Evolutionary conservation across 2,113 vertebrate species (phyloP).

Genomic region (Petroica traversi): DNA sequence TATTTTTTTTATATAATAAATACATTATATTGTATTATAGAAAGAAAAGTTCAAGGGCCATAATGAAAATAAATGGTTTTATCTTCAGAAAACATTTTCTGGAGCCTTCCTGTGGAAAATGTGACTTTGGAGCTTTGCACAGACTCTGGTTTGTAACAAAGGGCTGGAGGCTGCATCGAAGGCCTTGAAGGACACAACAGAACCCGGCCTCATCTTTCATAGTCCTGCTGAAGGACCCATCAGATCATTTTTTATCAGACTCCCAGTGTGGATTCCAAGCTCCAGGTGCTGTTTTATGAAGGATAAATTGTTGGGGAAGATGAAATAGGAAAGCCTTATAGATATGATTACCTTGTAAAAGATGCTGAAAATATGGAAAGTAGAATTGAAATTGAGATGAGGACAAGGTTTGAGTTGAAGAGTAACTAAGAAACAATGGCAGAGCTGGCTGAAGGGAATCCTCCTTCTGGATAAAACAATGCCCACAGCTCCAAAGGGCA

Average conservation of each 20-base stretch:
- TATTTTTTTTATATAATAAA: neutral
- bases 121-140: neutral
- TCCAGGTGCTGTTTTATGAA: neutral
- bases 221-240: neutral
- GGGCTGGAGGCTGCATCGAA: rapidly evolving
- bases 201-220: neutral
- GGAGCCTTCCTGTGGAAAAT: slow-evolving; percentile 9
- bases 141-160: neutral
- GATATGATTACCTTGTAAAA: too few species aligned
- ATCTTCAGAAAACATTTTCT: slow-evolving; percentile 19
- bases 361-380: too few species aligned
- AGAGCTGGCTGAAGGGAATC: too few species aligned
- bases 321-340: too few species aligned
- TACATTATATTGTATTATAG: neutral
- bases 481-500: too few species aligned
- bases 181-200: neutral
- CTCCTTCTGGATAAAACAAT: too few species aligned
- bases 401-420: too few species aligned
- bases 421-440: too few species aligned
- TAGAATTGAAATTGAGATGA: too few species aligned
- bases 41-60: neutral
- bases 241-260: neutral
- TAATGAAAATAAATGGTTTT: neutral
- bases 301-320: neutral
- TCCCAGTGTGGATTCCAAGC: neutral